These are phyloP conservation scores for Loripinus fragilis DNA, from an alignment of 2,888 invertebrate genomes.

Conservation along the genomic window DNA sequence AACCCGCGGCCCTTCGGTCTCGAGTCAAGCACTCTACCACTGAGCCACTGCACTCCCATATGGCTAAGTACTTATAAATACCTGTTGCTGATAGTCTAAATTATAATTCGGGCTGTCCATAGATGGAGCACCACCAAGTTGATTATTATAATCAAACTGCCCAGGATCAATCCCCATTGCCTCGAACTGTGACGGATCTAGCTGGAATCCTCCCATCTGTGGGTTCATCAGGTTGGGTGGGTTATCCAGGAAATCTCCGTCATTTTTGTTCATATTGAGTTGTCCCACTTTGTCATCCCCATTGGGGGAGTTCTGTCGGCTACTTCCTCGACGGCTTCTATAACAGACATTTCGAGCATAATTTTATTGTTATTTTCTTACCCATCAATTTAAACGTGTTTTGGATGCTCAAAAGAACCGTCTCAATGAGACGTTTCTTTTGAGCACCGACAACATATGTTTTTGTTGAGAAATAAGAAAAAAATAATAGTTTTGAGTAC, in stretches of 20 bases:
- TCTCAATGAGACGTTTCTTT: no score
- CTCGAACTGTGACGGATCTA: slow-evolving; percentile 81
- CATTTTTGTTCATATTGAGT: slow-evolving; percentile 60
- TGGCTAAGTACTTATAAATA: background rate
- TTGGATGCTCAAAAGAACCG: no score
- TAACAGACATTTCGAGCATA: no score
- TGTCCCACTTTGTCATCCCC: slow-evolving; percentile 87
- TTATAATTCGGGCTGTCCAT: slow-evolving; percentile 83
- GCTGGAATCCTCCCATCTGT: slow-evolving; percentile 74
- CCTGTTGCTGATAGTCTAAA: slow-evolving; percentile 82
- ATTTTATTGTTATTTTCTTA: no score
- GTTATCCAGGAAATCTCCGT: slow-evolving; percentile 73
- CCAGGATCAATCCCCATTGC: slow-evolving; percentile 82
- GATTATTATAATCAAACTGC: slow-evolving; percentile 81
- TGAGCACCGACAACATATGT: no score
- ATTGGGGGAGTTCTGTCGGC: slow-evolving; percentile 95
- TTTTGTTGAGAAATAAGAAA: no score
- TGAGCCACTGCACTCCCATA: no score
- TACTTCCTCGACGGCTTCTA: slow-evolving; percentile 86
- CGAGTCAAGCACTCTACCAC: no score
- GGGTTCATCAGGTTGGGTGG: slow-evolving; percentile 58
- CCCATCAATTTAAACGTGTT: no score
- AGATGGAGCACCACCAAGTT: slow-evolving; percentile 80
- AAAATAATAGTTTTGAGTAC: background rate
- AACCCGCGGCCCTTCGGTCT: no score